A percentile compares a stretch with the other conserved stretches of the same genome.
phyloP scores from a whole-genome alignment of 2,113 vertebrate genomes.

The Riparia riparia region DNA sequence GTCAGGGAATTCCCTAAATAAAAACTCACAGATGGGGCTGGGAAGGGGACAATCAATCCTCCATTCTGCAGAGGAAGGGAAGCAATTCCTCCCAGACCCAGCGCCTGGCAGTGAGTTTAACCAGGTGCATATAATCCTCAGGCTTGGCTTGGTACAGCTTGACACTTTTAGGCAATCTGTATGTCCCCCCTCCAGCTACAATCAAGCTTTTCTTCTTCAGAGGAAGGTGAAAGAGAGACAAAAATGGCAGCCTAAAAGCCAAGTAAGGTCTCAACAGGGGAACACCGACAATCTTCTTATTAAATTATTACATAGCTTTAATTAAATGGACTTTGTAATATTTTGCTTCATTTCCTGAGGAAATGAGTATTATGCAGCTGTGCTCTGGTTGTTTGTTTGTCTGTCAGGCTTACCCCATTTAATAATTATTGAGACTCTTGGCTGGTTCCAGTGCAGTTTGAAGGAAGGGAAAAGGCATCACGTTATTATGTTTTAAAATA shows the following conservation, averaged over 20 bases:
- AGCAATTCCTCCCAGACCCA: neutral
- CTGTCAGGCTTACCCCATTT: neutral
- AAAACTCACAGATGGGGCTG: neutral
- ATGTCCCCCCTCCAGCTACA: conserved; percentile 15
- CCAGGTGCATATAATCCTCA: neutral
- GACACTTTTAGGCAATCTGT: neutral
- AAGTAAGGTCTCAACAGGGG: neutral
- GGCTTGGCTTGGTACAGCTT: neutral
- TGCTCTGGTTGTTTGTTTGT: conserved; percentile 47
- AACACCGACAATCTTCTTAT: conserved; percentile 8
- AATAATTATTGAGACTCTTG: neutral
- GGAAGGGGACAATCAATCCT: neutral
- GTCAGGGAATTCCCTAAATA: neutral
- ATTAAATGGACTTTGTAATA: conserved; percentile 16
- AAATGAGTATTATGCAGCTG: conserved; percentile 61
- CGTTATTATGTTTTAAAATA: neutral
- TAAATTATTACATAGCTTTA: conserved; percentile 32
- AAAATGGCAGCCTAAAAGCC: conserved; percentile 3
- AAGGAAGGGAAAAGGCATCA: neutral
- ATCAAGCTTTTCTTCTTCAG: conserved; percentile 29
- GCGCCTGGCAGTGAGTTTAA: neutral
- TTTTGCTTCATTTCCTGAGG: conserved; percentile 65
- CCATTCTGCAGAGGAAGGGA: neutral
- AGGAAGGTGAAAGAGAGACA: conserved; percentile 18
- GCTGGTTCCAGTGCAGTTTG: neutral